Evolutionary conservation across 2,797 vertebrate genomes (phyloP).

Genomic region (Acanthurus lineatus): DNA sequence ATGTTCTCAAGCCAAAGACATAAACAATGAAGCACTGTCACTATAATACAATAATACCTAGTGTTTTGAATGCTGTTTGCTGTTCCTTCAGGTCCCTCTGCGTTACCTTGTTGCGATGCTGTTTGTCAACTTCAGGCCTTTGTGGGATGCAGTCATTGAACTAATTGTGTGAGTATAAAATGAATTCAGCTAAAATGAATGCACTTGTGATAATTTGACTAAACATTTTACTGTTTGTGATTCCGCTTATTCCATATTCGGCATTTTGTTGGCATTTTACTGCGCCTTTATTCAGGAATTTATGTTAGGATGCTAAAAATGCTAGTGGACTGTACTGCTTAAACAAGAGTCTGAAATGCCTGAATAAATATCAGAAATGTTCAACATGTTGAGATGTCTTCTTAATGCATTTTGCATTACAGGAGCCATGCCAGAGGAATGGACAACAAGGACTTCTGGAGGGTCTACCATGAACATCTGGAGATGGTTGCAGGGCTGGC

Average conservation of each 20-base stretch:
- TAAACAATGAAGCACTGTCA: neutral
- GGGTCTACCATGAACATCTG: constrained; percentile 92
- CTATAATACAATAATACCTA: neutral
- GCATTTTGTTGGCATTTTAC: neutral
- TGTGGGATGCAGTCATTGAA: constrained; percentile 96
- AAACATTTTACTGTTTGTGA: neutral
- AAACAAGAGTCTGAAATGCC: neutral
- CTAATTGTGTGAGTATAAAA: constrained; percentile 90
- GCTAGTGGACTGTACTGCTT: neutral
- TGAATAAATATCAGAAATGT: neutral
- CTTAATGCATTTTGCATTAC: constrained; percentile 19
- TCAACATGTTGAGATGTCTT: neutral
- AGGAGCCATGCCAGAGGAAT: constrained; percentile 95
- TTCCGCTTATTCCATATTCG: too few relatives aligned
- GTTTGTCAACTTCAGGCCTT: constrained; percentile 94
- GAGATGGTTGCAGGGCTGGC: constrained; percentile 90
- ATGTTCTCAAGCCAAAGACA: neutral
- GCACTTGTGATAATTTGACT: too few relatives aligned
- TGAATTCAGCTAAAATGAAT: neutral
- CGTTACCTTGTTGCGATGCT: constrained; percentile 96
- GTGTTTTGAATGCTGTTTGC: too few relatives aligned
- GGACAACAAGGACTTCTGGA: constrained; percentile 98
- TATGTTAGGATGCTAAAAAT: neutral
- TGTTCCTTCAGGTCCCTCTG: constrained; percentile 89
- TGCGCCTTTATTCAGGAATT: neutral